Percentiles rank a stretch among this genome's conserved stretches.
Evolutionary conservation across 2,113 vertebrate species (phyloP).

Genomic region (Lepisosteus oculatus): DNA sequence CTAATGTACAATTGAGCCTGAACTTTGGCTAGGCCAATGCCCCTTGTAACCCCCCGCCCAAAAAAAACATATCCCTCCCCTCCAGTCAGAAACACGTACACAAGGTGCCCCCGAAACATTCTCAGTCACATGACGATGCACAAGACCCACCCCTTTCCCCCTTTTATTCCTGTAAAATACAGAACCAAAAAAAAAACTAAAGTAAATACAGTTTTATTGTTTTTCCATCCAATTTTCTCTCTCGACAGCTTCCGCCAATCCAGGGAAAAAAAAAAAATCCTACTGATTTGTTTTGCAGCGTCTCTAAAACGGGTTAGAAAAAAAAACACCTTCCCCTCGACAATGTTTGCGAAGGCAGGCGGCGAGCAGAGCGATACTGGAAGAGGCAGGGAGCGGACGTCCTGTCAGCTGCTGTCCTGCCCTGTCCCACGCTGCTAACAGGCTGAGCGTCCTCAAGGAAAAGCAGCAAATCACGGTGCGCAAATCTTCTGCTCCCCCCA

Average conservation of each 20-base stretch:
- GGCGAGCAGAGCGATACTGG: too few species aligned
- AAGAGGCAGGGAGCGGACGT: too few species aligned
- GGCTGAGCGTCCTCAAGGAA: too few species aligned
- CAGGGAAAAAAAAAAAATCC: conserved; percentile 38
- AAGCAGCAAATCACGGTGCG: too few species aligned
- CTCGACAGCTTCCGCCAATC: conserved; percentile 47
- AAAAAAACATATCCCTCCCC: conserved; percentile 24
- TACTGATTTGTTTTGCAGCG: conserved; percentile 49
- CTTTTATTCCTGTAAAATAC: conserved; percentile 48
- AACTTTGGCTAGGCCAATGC: conserved; percentile 45
- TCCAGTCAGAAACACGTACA: conserved; percentile 39
- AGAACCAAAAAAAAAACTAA: conserved; percentile 46
- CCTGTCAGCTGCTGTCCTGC: too few species aligned
- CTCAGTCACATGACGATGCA: conserved; percentile 36
- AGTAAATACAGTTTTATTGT: conserved; percentile 53
- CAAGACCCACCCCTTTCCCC: conserved; percentile 35
- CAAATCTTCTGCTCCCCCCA: too few species aligned
- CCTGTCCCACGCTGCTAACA: too few species aligned
- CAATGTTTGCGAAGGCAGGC: too few species aligned
- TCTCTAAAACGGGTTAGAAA: conserved; percentile 41
- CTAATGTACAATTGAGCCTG: conserved; percentile 66
- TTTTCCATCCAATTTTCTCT: conserved; percentile 39
- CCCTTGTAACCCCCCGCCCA: conserved; percentile 36
- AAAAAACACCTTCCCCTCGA: conserved; percentile 37
- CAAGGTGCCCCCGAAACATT: background rate